Percentiles rank a stretch among this genome's conserved stretches.
These are phyloP conservation scores for Pluvialis apricaria DNA, from an alignment of 2,113 vertebrate genomes.

Conservation along the genomic window DNA sequence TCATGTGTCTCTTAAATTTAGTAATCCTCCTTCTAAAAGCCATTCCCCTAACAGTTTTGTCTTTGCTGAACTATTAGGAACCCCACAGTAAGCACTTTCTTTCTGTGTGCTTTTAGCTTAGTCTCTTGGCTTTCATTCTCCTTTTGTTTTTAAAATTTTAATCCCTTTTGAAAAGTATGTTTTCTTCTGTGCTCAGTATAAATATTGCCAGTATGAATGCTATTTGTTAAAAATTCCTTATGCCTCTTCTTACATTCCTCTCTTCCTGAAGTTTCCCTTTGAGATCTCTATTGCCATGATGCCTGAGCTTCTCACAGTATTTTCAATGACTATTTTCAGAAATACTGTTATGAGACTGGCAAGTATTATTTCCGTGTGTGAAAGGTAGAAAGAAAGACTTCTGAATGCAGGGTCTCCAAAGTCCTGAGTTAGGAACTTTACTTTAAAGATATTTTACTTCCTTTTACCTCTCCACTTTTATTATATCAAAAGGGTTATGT, in stretches of 20 bases:
- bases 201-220: not conserved
- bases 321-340: not conserved
- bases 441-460: not conserved
- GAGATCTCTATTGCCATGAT: not conserved
- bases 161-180: not conserved
- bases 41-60: not conserved
- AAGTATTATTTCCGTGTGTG: not conserved
- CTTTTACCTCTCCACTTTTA: not conserved
- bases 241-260: not conserved
- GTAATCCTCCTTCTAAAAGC: not conserved
- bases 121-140: not conserved
- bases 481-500: not conserved
- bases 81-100: not conserved
- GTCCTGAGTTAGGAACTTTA: not conserved
- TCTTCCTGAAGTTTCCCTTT: not conserved
- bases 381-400: not conserved
- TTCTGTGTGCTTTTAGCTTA: not conserved
- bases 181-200: not conserved
- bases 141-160: not conserved
- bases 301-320: not conserved
- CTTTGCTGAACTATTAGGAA: not conserved
- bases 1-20: not conserved
- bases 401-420: not conserved
- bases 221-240: not conserved
- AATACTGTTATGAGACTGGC: not conserved